Percentiles rank a stretch among this genome's conserved stretches.
These are phyloP conservation scores for Drosophila lutescens DNA, from an alignment of 2,888 invertebrate species.

Conservation along the genomic window DNA sequence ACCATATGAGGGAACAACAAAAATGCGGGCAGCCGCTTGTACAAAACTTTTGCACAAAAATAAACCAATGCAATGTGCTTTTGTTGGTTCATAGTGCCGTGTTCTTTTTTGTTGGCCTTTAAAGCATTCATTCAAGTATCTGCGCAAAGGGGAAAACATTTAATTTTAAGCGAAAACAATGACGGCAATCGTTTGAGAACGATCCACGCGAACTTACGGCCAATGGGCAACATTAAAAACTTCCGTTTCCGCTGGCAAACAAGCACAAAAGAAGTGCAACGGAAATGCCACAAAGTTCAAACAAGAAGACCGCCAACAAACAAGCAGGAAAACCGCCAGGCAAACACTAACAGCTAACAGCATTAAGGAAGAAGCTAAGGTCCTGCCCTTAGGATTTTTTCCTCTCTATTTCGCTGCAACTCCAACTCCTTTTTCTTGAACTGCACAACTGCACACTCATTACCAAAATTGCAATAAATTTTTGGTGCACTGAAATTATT, in stretches of 20 bases:
- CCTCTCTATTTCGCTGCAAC: neutral
- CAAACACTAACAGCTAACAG: conserved; percentile 77
- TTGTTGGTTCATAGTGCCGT: conserved; percentile 14
- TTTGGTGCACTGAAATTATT: conserved; percentile 73
- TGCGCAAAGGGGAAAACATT: conserved; percentile 51
- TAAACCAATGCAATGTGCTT: conserved; percentile 66
- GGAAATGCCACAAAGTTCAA: conserved; percentile 79
- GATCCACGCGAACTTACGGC: conserved; percentile 43
- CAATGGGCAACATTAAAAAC: conserved; percentile 76
- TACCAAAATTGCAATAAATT: conserved; percentile 80
- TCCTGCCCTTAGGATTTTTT: conserved; percentile 1
- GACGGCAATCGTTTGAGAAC: conserved; percentile 35
- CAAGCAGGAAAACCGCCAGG: conserved; percentile 59
- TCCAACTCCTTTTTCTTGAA: neutral
- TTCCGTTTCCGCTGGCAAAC: conserved; percentile 70
- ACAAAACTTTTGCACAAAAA: conserved; percentile 38
- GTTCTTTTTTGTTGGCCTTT: conserved; percentile 9
- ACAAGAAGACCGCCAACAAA: conserved; percentile 53
- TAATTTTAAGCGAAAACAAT: conserved; percentile 68
- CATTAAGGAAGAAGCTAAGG: conserved; percentile 56
- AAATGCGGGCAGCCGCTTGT: conserved; percentile 69
- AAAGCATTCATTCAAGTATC: conserved; percentile 32
- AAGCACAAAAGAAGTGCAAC: conserved; percentile 70
- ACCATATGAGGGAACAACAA: conserved; percentile 64
- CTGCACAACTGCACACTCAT: conserved; percentile 61